Evolutionary conservation across 2,888 invertebrate species (phyloP), one percentile per base, ranked within the genome.

Genomic region (Pterostichus niger): DNA sequence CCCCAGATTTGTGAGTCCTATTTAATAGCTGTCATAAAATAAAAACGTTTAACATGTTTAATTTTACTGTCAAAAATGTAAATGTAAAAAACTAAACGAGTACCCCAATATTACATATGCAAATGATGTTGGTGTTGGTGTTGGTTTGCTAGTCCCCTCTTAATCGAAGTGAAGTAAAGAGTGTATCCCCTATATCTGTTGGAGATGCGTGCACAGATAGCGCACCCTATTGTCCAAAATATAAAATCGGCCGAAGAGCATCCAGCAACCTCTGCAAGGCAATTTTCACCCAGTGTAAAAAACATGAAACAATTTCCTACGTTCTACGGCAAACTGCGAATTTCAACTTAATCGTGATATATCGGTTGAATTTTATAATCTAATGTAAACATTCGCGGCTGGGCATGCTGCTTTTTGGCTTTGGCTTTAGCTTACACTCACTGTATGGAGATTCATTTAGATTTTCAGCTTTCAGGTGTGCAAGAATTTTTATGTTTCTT

Each of bases 341-440:
- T 81, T 81, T 59, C 71, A 61, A 82, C 33, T 82, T 82, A 82
- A 82, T 82, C 82, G 82, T 82, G 82, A 82, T 82, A 75, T 82
- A 82, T 82, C 75, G 82, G 82, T 59, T 40, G 75, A 59, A 82
- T 82, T 75, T 73, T 75, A 75, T 75, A 82, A 82, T 82, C 82
- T 71, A 82, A 82, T 82, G 82, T 82, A 82, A 82, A 82, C 75
- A 82, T 17, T 73, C 64, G 40, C 68, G 64, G 64, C 31, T 56
- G 33, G 6, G 33, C 40, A 33, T 59, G 56, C 33, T 31, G 56
- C 61, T 33, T 24, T 59, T 59, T 17, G 31, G 54, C 54, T 59
- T 59, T 11, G 24, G 59, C 59, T 59, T 9, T 33, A 13, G 13
- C 33, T 13, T 7, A n/a, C 40, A 31, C 64, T 64, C 31, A 64